A percentile compares a stretch with the other conserved stretches of the same genome.
Conservation (phyloP, 2,113 vertebrate genomes). For the Varanus komodoensis region DNA sequence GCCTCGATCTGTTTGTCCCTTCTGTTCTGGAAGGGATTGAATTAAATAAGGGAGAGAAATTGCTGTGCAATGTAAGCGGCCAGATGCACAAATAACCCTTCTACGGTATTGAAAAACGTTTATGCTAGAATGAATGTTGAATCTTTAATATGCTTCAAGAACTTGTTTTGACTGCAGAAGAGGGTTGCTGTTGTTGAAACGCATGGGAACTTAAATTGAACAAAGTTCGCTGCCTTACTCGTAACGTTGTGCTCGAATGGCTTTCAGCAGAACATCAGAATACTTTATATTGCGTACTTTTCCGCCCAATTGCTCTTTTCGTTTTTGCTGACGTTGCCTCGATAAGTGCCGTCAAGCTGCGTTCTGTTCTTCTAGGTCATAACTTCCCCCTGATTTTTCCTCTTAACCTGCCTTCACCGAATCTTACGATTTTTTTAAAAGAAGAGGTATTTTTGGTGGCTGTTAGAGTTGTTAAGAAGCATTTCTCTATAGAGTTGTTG, state of each 20-base stretch:
- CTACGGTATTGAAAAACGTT: background rate
- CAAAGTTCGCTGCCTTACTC: background rate
- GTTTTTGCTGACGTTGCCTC: background rate
- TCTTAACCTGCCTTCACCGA: background rate
- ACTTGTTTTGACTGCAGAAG: too few species aligned
- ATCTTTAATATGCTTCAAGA: background rate
- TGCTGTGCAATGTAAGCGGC: background rate
- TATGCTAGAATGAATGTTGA: background rate
- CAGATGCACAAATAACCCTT: background rate
- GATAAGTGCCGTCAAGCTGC: background rate
- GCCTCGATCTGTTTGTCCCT: background rate
- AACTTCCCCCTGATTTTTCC: background rate
- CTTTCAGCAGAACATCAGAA: background rate
- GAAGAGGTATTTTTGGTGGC: background rate
- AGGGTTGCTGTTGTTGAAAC: background rate
- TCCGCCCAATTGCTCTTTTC: background rate
- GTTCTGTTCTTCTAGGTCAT: too few species aligned
- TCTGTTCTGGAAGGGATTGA: background rate
- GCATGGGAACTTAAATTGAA: background rate
- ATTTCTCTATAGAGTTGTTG: background rate
- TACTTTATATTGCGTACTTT: background rate
- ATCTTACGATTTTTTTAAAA: background rate
- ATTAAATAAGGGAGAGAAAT: background rate
- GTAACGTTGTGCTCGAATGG: background rate
- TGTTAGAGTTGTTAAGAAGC: background rate